Base-by-base conservation (phyloP, 2,888 invertebrate species). In the Ennomos fuscantarius region DNA sequence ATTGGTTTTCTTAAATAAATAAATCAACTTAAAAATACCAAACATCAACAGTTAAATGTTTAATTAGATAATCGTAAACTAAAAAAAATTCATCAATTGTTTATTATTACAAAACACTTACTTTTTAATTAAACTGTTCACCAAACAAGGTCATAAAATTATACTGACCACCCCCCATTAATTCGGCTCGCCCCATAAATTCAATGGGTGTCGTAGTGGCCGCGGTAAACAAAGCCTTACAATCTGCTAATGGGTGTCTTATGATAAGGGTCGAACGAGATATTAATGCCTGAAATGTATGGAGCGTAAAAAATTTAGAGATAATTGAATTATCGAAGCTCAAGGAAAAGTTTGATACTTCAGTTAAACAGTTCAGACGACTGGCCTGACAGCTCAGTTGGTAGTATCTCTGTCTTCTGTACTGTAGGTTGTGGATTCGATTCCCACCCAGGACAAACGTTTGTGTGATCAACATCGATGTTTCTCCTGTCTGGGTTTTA, bases 201-300 rank as follows among this genome's bases (percentile, higher is more conserved):
- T 36, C 37, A 42, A 32, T 39, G 47, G 37, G 36, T 39, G 34
- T 12, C 40, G 45, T 35, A 24, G 24, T 24, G 24, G 24, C 51
- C 5, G 15, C 8, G 49, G 60, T 56, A 64, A 59, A 66, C 66
- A 66, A 66, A 40, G 53, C 55, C 50, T 43, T 60, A 60, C 60
- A 61, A 62, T 61, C 55, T 62, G 60, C 63, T 67, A 65, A 65
- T 65, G 63, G 60, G 51, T 33, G 45, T 39, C 45, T 8, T 39
- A 36, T 63, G 67, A 67, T 67, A 62, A 65, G 65, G 67, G 65
- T 67, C 52, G 13, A 47, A 56, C 13, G 40, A 53, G 54, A 56
- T 51, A 56, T 47, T 46, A 51, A 45, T 48, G 9, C 37, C 44
- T n/a, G 39, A 55, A 43, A 53, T 48, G 24, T 36, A 56, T 51